These are phyloP conservation scores for Scrobipalpa costella DNA, from an alignment of 2,888 invertebrate species.

Conservation along the genomic window DNA sequence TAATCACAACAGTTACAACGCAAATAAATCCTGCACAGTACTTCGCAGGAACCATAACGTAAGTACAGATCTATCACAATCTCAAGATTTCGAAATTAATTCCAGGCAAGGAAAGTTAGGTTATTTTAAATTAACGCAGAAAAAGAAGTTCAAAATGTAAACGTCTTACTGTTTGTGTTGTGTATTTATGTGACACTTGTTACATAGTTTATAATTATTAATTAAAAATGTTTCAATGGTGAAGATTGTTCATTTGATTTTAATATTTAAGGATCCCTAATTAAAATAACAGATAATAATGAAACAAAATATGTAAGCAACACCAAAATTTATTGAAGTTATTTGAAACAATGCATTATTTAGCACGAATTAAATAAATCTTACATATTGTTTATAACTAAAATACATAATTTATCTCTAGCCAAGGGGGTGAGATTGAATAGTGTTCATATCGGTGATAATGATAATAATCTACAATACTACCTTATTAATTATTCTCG, in stretches of 20 bases:
- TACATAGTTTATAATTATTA: not conserved
- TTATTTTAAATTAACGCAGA: constrained; percentile 54
- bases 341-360: constrained; percentile 60
- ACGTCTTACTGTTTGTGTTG: not conserved
- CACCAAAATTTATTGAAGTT: constrained; percentile 70
- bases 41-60: constrained; percentile 37
- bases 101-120: constrained; percentile 42
- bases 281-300: constrained; percentile 23
- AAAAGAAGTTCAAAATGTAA: constrained; percentile 47
- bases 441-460: constrained; percentile 36
- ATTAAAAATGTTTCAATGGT: too few species aligned
- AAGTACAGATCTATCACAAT: constrained; percentile 1
- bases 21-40: constrained; percentile 40
- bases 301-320: constrained; percentile 56
- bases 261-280: too few species aligned
- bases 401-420: constrained; percentile 24
- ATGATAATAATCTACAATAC: constrained; percentile 41
- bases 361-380: constrained; percentile 51
- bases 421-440: constrained; percentile 44
- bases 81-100: constrained; percentile 6
- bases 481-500: constrained; percentile 46
- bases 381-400: constrained; percentile 31
- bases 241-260: too few species aligned
- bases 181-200: not conserved
- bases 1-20: constrained; percentile 22